These are phyloP conservation scores for Drosophila mettleri DNA, from an alignment of 2,888 invertebrate genomes.

Conservation along the genomic window DNA sequence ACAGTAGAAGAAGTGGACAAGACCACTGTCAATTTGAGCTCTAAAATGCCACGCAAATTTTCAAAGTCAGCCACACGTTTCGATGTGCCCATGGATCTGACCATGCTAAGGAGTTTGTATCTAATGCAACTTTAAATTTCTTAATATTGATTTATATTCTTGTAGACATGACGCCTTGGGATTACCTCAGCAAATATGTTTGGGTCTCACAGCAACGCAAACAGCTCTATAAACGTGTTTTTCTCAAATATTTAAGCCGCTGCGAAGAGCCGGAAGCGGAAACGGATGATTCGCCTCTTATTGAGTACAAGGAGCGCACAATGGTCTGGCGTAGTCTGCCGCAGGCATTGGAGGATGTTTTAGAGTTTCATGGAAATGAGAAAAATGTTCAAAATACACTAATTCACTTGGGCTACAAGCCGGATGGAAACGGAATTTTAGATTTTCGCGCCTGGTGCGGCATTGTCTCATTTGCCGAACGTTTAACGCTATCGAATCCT, in stretches of 20 bases:
- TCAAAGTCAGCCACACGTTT: slow-evolving; percentile 91
- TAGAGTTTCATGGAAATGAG: slow-evolving; percentile 84
- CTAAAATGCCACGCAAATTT: slow-evolving; percentile 90
- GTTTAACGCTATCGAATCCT: slow-evolving; percentile 85
- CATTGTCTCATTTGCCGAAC: slow-evolving; percentile 91
- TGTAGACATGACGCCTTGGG: slow-evolving; percentile 89
- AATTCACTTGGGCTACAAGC: slow-evolving; percentile 67
- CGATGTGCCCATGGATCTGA: slow-evolving; percentile 90
- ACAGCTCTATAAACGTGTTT: slow-evolving; percentile 87
- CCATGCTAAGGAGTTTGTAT: slow-evolving; percentile 83
- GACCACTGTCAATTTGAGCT: slow-evolving; percentile 57
- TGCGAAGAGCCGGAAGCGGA: slow-evolving; percentile 74
- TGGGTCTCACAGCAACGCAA: slow-evolving; percentile 87
- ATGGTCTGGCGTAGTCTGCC: slow-evolving; percentile 75
- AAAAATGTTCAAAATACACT: slow-evolving; percentile 78
- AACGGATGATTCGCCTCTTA: slow-evolving; percentile 61
- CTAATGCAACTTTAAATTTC: slow-evolving; percentile 9
- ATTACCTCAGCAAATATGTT: slow-evolving; percentile 90
- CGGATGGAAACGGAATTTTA: slow-evolving; percentile 85
- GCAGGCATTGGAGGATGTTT: slow-evolving; percentile 85
- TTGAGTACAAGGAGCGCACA: slow-evolving; percentile 77
- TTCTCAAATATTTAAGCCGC: slow-evolving; percentile 83
- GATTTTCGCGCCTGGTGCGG: slow-evolving; percentile 93
- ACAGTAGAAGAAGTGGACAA: slow-evolving; percentile 63
- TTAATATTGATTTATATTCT: slow-evolving; percentile 3